Conservation (phyloP, 2,888 invertebrate genomes). For the Hermaeophaga mercurialis region DNA sequence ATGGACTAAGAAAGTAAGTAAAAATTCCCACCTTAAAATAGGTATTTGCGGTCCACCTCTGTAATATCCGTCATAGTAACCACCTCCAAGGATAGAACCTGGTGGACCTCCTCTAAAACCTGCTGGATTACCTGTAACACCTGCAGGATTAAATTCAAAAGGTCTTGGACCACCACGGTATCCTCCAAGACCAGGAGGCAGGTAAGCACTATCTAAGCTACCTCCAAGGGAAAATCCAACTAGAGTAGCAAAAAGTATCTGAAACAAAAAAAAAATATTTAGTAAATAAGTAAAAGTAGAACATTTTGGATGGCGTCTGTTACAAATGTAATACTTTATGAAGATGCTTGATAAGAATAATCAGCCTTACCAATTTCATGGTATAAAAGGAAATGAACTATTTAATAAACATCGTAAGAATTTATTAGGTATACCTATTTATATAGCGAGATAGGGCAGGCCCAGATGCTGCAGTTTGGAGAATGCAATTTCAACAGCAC, state of each 20-base stretch:
- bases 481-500: constrained; percentile 24
- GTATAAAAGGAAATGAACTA: constrained; percentile 36
- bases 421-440: constrained; percentile 39
- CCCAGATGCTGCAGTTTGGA: constrained; percentile 33
- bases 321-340: too few relatives aligned
- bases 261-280: constrained; percentile 38
- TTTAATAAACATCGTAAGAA: constrained; percentile 35
- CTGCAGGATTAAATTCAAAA: constrained; percentile 48
- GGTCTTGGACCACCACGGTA: constrained; percentile 31
- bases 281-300: background rate
- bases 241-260: constrained; percentile 58
- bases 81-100: constrained; percentile 31
- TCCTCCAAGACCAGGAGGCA: constrained; percentile 63
- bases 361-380: constrained; percentile 47
- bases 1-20: too few relatives aligned
- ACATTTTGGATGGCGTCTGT: too few relatives aligned
- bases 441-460: constrained; percentile 32
- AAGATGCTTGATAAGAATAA: constrained; percentile 39
- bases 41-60: constrained; percentile 49
- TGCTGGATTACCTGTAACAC: constrained; percentile 46
- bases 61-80: constrained; percentile 37
- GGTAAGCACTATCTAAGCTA: constrained; percentile 63
- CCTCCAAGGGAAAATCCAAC: constrained; percentile 58
- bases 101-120: constrained; percentile 31
- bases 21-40: constrained; percentile 48